A percentile compares a stretch with the other conserved stretches of the same genome.
Conservation (phyloP, 2,113 vertebrate genomes). For the Notarius lentiginosus region DNA sequence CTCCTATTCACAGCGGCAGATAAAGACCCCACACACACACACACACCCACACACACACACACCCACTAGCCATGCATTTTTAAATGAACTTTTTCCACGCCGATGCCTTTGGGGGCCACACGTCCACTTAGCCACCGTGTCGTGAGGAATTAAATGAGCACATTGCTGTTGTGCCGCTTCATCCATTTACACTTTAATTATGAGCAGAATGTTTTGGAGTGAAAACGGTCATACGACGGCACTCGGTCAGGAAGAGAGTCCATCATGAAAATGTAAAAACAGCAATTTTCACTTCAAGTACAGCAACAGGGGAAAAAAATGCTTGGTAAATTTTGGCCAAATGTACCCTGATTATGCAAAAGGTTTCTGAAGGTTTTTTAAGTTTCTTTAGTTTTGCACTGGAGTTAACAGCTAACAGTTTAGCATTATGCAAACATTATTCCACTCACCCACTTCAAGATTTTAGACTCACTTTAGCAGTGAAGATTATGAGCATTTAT, state of each 20-base stretch:
- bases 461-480: neutral
- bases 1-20: constrained; percentile 65
- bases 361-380: neutral
- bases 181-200: constrained; percentile 71
- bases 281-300: constrained; percentile 6
- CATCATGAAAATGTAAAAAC: neutral
- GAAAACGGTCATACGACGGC: constrained; percentile 7
- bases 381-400: neutral
- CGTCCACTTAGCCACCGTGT: constrained; percentile 66
- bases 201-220: constrained; percentile 56
- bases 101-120: constrained; percentile 63
- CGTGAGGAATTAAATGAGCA: constrained; percentile 67
- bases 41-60: constrained; percentile 14
- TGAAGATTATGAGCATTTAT: neutral
- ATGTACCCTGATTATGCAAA: neutral
- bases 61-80: constrained; percentile 39
- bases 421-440: neutral
- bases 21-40: constrained; percentile 37
- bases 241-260: neutral
- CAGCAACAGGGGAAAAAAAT: neutral
- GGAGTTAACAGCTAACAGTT: neutral
- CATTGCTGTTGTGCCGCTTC: constrained; percentile 65
- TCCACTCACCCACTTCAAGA: neutral
- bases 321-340: neutral
- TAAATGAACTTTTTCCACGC: constrained; percentile 68